Evolutionary conservation across 2,888 invertebrate species (phyloP).

Genomic region (Pammene fasciana): DNA sequence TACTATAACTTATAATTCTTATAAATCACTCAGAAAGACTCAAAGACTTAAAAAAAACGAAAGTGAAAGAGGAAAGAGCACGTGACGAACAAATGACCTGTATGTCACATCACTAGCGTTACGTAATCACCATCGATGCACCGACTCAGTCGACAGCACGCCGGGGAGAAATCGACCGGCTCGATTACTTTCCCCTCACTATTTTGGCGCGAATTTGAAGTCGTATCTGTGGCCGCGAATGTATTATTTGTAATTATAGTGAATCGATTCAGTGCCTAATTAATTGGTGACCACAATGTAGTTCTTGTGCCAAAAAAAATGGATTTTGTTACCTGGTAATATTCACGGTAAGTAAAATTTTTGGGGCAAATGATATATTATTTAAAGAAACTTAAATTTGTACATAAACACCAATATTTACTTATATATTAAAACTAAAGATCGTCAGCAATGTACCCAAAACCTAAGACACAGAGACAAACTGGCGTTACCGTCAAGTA

Average conservation of each 20-base stretch:
- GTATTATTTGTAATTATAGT: conserved; percentile 7
- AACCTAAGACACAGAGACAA: too few relatives aligned
- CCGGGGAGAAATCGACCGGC: conserved; percentile 71
- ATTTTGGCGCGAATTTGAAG: conserved; percentile 43
- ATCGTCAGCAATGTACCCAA: too few relatives aligned
- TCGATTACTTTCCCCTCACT: conserved; percentile 70
- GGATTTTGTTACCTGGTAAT: conserved; percentile 20
- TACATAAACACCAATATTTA: too few relatives aligned
- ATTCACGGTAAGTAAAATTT: conserved; percentile 12
- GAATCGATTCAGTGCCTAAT: neutral
- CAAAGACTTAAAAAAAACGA: conserved; percentile 27
- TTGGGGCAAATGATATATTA: neutral
- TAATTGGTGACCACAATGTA: conserved; percentile 11
- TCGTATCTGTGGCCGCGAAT: conserved; percentile 11
- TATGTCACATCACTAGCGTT: conserved; percentile 50
- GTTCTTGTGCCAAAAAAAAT: neutral
- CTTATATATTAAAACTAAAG: too few relatives aligned
- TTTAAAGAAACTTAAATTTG: too few relatives aligned
- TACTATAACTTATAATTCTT: neutral
- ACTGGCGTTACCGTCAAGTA: too few relatives aligned
- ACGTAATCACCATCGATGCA: conserved; percentile 63
- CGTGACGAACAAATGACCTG: conserved; percentile 34
- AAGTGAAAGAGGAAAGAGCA: conserved; percentile 39
- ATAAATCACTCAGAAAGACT: conserved; percentile 14
- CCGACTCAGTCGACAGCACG: conserved; percentile 65